Conservation (phyloP, 2,113 vertebrate species). For the Terrapene triunguis region DNA sequence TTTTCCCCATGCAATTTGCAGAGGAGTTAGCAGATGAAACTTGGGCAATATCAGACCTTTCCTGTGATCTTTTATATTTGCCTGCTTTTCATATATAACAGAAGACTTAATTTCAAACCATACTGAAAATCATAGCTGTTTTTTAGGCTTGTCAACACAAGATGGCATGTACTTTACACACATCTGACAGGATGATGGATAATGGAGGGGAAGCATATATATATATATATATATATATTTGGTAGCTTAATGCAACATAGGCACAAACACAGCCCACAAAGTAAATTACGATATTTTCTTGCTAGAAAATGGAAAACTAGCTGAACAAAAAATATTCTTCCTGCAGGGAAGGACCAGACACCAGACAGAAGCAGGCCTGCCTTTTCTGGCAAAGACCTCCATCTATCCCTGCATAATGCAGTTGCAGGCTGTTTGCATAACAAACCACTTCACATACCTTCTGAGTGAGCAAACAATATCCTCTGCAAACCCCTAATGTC, state of each 20-base stretch:
- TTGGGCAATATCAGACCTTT: neutral
- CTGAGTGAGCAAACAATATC: constrained; percentile 23
- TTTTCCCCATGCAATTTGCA: neutral
- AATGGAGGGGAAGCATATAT: neutral
- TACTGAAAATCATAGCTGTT: constrained; percentile 58
- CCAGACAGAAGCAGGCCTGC: neutral
- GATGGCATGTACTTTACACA: constrained; percentile 80
- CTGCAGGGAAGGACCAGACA: neutral
- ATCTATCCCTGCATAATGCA: neutral
- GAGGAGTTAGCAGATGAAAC: neutral
- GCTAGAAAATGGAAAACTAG: neutral
- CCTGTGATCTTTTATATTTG: neutral
- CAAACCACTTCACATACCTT: neutral
- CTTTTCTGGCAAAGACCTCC: neutral
- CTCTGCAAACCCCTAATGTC: constrained; percentile 44
- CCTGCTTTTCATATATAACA: constrained; percentile 1
- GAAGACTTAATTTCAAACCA: neutral
- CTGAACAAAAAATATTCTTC: neutral
- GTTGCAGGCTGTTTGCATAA: neutral
- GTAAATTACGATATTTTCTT: neutral
- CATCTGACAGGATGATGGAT: constrained; percentile 73
- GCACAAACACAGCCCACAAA: neutral
- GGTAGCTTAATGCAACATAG: neutral
- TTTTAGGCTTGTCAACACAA: constrained; percentile 78
- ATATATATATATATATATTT: neutral